Evolutionary conservation across 2,113 vertebrate genomes (phyloP).

Genomic region (Lophius piscatorius): DNA sequence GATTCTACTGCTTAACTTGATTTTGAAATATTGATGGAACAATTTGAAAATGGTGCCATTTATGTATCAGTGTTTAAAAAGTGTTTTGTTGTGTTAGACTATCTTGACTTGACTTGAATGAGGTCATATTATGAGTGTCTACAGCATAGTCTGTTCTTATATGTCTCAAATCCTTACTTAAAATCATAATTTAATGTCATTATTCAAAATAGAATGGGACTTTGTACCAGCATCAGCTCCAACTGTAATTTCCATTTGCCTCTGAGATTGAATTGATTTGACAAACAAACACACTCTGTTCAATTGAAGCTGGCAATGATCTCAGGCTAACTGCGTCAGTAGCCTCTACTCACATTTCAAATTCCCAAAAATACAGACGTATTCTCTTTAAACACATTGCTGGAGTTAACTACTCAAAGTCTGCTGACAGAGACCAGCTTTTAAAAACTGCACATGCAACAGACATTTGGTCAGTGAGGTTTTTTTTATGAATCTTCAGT

Average conservation of each 20-base stretch:
- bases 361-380: conserved; percentile 3
- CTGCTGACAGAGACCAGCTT: conserved; percentile 13
- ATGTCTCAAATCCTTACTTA: background rate
- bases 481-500: conserved; percentile 14
- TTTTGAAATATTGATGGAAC: too few relatives aligned
- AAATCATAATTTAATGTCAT: background rate
- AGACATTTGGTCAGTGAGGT: background rate
- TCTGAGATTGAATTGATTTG: conserved; percentile 36
- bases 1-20: too few relatives aligned
- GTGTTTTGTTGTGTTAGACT: background rate
- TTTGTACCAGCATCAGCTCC: background rate
- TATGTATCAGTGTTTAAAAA: too few relatives aligned
- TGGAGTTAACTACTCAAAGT: conserved; percentile 37
- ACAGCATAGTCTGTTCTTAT: too few relatives aligned
- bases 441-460: conserved; percentile 9
- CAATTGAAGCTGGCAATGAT: conserved; percentile 42
- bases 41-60: too few relatives aligned
- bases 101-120: background rate
- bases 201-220: background rate
- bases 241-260: conserved; percentile 3
- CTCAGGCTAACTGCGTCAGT: conserved; percentile 40
- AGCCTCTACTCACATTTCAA: background rate
- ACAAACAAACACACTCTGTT: conserved; percentile 31
- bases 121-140: background rate
- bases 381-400: conserved; percentile 2